A percentile compares a stretch with the other conserved stretches of the same genome.
These are phyloP conservation scores for Procavia capensis DNA, from an alignment of 2,113 vertebrate species.

Conservation along the genomic window DNA sequence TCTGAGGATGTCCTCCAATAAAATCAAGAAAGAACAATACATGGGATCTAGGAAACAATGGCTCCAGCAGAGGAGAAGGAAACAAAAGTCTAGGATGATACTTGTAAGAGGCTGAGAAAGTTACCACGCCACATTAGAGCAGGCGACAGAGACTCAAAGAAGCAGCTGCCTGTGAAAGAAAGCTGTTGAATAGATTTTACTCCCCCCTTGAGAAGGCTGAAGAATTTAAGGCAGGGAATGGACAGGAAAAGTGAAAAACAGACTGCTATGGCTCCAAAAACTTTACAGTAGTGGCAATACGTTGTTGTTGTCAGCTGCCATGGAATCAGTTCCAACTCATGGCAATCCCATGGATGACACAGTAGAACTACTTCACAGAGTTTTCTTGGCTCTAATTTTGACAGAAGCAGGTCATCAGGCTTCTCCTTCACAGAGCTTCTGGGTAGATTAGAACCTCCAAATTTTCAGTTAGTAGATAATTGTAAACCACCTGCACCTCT, in stretches of 20 bases:
- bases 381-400: background rate
- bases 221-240: background rate
- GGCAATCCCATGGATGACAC: no score
- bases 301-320: background rate
- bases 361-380: no score
- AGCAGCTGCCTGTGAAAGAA: background rate
- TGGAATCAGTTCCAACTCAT: no score
- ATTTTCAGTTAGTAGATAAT: background rate
- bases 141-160: background rate
- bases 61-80: background rate
- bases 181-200: background rate
- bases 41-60: background rate
- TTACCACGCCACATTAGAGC: background rate
- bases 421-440: background rate
- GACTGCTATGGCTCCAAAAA: background rate
- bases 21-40: slow-evolving; percentile 1
- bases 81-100: background rate
- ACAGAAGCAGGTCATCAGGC: background rate
- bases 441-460: background rate
- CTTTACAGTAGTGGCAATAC: background rate
- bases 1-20: slow-evolving; percentile 25
- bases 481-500: background rate
- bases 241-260: background rate
- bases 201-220: background rate
- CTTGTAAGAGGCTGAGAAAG: background rate